Percentiles rank a stretch among this genome's conserved stretches.
These are phyloP conservation scores for Meloidogyne floridensis DNA, from an alignment of 1,140 invertebrate genomes.

Conservation along the genomic window DNA sequence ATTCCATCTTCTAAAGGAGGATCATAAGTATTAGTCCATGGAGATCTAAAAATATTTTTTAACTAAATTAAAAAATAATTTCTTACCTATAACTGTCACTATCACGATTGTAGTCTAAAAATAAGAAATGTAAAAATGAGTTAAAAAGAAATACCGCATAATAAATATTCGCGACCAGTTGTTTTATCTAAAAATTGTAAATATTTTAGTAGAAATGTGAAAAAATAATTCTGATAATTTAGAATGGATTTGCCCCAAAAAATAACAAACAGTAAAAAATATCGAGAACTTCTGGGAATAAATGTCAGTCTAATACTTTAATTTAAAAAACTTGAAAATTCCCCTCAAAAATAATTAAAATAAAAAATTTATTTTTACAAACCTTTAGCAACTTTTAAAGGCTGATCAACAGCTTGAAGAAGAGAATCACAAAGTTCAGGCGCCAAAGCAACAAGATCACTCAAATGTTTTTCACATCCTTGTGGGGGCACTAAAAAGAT, in stretches of 20 bases:
- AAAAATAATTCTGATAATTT: no score
- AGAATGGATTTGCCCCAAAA: no score
- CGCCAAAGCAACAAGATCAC: slow-evolving; percentile 93
- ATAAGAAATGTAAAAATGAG: background rate
- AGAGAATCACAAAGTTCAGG: slow-evolving; percentile 93
- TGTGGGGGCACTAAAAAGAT: slow-evolving; percentile 81
- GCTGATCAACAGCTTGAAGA: slow-evolving; percentile 95
- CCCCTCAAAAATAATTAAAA: background rate
- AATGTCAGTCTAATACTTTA: no score
- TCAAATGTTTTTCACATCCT: slow-evolving; percentile 96
- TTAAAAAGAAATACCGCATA: slow-evolving; percentile 75
- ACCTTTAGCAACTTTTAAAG: slow-evolving; percentile 86
- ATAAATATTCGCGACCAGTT: slow-evolving; percentile 85
- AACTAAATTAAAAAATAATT: slow-evolving; percentile 12
- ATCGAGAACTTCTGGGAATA: no score
- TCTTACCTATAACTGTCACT: slow-evolving; percentile 90
- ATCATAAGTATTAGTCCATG: slow-evolving; percentile 98
- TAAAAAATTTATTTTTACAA: no score
- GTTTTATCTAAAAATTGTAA: slow-evolving; percentile 75
- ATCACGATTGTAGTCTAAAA: slow-evolving; percentile 87
- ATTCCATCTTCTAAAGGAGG: slow-evolving; percentile 96
- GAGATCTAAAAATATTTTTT: slow-evolving; percentile 74
- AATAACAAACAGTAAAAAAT: background rate
- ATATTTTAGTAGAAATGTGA: background rate
- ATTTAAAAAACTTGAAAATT: background rate